Conservation (phyloP, 2,113 vertebrate species). For the Mus spicilegus region DNA sequence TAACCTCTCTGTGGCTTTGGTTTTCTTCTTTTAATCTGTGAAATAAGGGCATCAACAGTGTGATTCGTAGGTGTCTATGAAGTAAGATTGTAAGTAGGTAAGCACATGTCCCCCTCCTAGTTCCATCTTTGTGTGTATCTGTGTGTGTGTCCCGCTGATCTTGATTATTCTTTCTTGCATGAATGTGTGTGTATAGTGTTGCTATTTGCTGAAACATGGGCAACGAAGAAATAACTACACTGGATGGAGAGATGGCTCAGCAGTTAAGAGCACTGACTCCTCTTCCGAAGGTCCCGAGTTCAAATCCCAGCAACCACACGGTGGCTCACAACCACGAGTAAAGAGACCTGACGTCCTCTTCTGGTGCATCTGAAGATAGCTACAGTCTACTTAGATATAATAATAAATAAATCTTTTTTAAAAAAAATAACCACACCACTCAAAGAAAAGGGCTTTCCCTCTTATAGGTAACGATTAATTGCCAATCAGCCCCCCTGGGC, state of each 20-base stretch:
- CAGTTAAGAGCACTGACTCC: too few species aligned
- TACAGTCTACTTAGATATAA: too few species aligned
- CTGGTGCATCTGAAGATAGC: too few species aligned
- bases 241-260: too few species aligned
- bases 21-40: neutral
- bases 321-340: too few species aligned
- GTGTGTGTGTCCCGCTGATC: neutral
- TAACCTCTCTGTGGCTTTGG: neutral
- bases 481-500: neutral
- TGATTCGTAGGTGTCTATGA: neutral
- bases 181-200: neutral
- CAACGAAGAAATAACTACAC: neutral
- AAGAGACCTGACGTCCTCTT: too few species aligned
- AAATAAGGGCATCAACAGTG: neutral
- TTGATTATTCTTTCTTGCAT: neutral
- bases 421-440: neutral
- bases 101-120: neutral
- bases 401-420: too few species aligned
- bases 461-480: neutral
- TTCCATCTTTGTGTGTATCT: neutral
- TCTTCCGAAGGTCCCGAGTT: too few species aligned
- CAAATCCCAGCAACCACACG: too few species aligned
- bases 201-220: neutral
- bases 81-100: neutral
- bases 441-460: neutral